Conservation (phyloP, 2,113 vertebrate species). For the Psettodes erumei region DNA sequence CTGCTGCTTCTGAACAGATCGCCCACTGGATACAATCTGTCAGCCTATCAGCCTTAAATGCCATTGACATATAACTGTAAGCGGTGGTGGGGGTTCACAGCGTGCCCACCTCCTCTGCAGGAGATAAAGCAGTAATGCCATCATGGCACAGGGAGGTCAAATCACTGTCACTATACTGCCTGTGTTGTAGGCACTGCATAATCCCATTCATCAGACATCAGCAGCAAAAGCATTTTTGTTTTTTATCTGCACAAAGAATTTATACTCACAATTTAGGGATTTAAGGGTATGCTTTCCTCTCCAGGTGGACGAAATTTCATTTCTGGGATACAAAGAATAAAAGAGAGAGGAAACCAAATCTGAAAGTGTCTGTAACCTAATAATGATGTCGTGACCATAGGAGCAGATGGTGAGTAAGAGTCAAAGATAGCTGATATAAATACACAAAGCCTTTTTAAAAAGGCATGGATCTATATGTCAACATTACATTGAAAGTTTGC, state of each 20-base stretch:
- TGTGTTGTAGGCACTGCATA: background rate
- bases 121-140: slow-evolving; percentile 34
- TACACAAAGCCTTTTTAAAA: too few species aligned
- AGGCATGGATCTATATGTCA: too few species aligned
- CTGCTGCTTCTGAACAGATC: background rate
- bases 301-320: background rate
- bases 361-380: background rate
- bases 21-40: slow-evolving; percentile 2
- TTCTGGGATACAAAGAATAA: background rate
- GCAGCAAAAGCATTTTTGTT: background rate
- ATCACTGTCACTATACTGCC: background rate
- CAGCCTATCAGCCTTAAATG: slow-evolving; percentile 36
- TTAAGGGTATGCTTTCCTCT: background rate
- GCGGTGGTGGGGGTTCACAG: slow-evolving; percentile 4
- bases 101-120: slow-evolving; percentile 29
- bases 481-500: too few species aligned
- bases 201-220: background rate
- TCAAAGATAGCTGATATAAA: background rate
- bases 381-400: background rate
- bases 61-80: background rate
- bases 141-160: slow-evolving; percentile 18
- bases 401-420: background rate
- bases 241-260: background rate
- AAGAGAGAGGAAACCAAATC: background rate
- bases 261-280: background rate